phyloP scores from a whole-genome alignment of 2,797 vertebrate genomes.

The Phrynocephalus vlangalii region DNA sequence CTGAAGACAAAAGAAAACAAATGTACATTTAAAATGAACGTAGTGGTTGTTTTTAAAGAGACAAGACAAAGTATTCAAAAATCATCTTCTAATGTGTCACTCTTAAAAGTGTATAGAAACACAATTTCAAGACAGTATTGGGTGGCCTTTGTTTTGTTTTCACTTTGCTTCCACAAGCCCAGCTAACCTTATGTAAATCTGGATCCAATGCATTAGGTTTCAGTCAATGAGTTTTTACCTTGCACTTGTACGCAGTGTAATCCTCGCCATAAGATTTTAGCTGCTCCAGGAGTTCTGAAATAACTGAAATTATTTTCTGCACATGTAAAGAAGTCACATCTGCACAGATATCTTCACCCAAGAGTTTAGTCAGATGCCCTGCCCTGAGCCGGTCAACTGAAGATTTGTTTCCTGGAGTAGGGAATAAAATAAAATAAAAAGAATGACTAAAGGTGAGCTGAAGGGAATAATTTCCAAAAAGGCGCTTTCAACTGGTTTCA shows the following conservation, averaged over 20 bases:
- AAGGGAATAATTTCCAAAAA: slow-evolving; percentile 5
- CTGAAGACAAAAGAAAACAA: slow-evolving; percentile 70
- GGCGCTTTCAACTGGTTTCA: slow-evolving; percentile 4
- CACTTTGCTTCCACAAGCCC: neutral
- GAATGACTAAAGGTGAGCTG: neutral
- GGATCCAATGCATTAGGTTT: neutral
- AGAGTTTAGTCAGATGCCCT: slow-evolving; percentile 87
- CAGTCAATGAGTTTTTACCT: slow-evolving; percentile 74
- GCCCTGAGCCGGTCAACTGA: slow-evolving; percentile 77
- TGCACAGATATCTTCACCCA: slow-evolving; percentile 87
- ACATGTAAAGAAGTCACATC: slow-evolving; percentile 85
- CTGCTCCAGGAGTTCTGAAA: slow-evolving; percentile 83
- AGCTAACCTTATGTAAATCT: neutral
- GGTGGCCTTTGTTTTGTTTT: neutral
- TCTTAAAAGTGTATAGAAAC: neutral
- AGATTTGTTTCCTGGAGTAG: slow-evolving; percentile 61
- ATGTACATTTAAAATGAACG: neutral
- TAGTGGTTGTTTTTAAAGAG: neutral
- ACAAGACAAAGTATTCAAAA: neutral
- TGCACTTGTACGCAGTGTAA: slow-evolving; percentile 79
- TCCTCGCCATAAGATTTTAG: slow-evolving; percentile 84
- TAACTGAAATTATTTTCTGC: slow-evolving; percentile 76
- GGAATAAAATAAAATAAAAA: slow-evolving; percentile 25
- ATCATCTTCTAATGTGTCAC: neutral
- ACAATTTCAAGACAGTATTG: neutral